Base-by-base conservation (phyloP, 2,797 vertebrate species). In the Agapornis canus region DNA sequence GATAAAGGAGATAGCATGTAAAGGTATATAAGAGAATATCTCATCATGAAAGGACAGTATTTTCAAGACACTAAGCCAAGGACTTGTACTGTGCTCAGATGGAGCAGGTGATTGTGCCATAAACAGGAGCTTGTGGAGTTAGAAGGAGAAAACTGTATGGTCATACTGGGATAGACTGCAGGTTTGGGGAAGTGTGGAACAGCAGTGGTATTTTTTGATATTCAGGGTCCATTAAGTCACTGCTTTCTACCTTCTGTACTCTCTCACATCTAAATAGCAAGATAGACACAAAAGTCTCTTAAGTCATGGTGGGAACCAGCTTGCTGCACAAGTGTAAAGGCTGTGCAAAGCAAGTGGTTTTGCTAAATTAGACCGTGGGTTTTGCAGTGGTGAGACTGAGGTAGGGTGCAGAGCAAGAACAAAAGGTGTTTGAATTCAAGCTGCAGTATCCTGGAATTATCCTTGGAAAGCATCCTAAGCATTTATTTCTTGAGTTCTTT, bases 41-140 rank as follows among this genome's bases (percentile, higher is more conserved):
- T 90, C 75, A 87, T 78, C 52, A 40, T 86, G 81, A 95, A 92
- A 88, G 49, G 51, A 45, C 59, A 72, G 32, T 89, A 86, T 95
- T 93, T 95, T 73, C 51, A 49, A 80, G 90, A 59, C 1, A 9
- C 10, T 52, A 73, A 87, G 42, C 52, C 42, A 80, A 91, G 72
- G 61, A 85, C 37, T 71, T 71, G 20, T 54, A 23, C 57, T 78
- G 49, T 27, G 13, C 65, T 88, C 27, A 87, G 79, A 81, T n/a
- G 51, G 35, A 76, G 59, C 47, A 47, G 59, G 45, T 76, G 82
- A 76, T 56, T 69, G 66, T 66, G 63, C 91, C 65, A 29, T 88
- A 90, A 95, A 91, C 14, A 69, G 72, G n/a, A 79, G 11, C 27
- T 65, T 69, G 27, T 39, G 27, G 78, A 77, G 23, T 19, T 4